Base-by-base conservation (phyloP, 2,113 vertebrate genomes). In the Otocyon megalotis region DNA sequence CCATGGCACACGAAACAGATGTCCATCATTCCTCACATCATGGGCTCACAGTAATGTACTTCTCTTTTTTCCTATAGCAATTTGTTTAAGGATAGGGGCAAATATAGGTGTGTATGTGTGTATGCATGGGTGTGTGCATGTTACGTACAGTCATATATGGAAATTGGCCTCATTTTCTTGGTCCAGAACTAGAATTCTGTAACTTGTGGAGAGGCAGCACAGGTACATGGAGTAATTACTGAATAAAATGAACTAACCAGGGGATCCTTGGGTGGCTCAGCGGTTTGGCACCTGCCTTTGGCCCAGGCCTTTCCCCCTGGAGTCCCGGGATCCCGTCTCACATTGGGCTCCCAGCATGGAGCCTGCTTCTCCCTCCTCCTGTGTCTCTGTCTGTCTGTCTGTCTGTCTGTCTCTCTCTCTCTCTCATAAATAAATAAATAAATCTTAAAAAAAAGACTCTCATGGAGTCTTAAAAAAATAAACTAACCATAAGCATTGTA, bases 71-170 rank as follows among this genome's bases (percentile, higher is more conserved):
- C 4, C 77, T 20, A 8, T 8, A 53, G 19, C 8, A 26, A 16
- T 76, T 83, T 74, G 35, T n/a, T n/a, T 30, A 93, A 54, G 35
- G 37, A 32, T 5, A 56, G 30, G 63, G 24, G 2, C 5, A 54
- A 74, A 12, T 22, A 30, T 0, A 30, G 24, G 5, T 28, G 14
- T 10, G 7, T 32, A 1, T 79, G 15, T 22, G 10, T 10, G 20
- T 17, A 13, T 5, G 3, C 16, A 8, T 43, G n/a, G 15, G 3
- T 37, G 3, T 9, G 14, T 5, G 26, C 9, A 28, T 5, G 0
- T 7, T 7, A 0, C 0, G 8, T 2, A 32, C 11, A 8, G 11
- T 28, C 0, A 65, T 5, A n/a, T 11, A 16, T 28, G 32, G 6
- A 81, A 24, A 37, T 0, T 20, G 19, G 28, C 17, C 69, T 72